Conservation (phyloP, 2,113 vertebrate species). For the Neopipo cinnamomea region DNA sequence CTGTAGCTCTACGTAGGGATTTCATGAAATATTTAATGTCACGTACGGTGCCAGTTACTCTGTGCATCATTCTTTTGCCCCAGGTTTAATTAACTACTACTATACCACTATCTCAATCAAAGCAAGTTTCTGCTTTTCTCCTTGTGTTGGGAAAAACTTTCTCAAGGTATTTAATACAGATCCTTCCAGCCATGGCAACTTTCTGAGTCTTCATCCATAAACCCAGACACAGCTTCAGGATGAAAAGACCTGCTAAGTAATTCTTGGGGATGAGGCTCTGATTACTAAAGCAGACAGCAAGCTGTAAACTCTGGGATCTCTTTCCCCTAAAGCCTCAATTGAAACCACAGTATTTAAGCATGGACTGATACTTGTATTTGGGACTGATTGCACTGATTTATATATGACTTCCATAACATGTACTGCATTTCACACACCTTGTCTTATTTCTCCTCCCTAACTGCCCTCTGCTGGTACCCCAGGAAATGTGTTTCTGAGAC, state of each 20-base stretch:
- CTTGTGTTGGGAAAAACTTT: neutral
- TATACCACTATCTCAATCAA: neutral
- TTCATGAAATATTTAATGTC: neutral
- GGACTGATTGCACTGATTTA: neutral
- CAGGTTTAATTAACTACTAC: neutral
- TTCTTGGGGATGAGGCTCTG: neutral
- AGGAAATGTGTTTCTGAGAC: neutral
- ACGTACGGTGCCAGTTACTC: neutral
- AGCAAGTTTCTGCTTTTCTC: neutral
- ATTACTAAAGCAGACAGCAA: neutral
- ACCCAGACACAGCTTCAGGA: neutral
- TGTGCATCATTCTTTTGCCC: neutral
- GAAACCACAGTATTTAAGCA: neutral
- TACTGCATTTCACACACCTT: neutral
- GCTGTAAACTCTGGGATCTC: neutral
- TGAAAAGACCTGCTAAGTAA: neutral
- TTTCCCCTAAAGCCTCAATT: neutral
- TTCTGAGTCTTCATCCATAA: neutral
- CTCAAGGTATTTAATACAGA: neutral
- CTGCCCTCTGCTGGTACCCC: neutral
- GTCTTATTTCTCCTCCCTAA: neutral
- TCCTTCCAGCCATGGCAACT: neutral
- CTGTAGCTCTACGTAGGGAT: neutral
- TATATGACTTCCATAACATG: neutral
- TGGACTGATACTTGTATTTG: neutral